Evolutionary conservation across 2,888 invertebrate genomes (phyloP), one percentile per base, ranked within the genome.

Genomic region (Alcis repandata): DNA sequence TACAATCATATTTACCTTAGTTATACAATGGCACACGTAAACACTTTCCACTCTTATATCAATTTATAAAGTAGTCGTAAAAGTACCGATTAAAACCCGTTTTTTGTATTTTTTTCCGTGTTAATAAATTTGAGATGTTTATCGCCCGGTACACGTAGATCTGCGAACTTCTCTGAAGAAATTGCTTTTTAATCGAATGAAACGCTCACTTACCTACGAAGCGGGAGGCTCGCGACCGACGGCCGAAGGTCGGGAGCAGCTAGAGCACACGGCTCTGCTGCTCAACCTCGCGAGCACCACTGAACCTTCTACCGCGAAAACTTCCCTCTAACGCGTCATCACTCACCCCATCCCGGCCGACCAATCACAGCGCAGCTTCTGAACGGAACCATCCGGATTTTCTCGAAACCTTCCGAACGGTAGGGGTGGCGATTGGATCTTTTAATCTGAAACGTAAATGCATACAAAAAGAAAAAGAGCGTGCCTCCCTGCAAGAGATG

Each of bases 381-480:
- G 59, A 63, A 72, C 89, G 89, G 86, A 83, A 77, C 80, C 73
- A 75, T 71, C 83, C 93, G 92, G 81, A 70, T 74, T 67, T 73
- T 69, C 71, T 82, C 93, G 93, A 86, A 73, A 66, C 70, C 72
- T 69, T 59, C 85, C 91, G 92, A 91, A 73, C 74, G 15, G 72
- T 74, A 76, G 82, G 89, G 89, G 90, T 89, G 91, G 85, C 85
- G 87, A 92, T 91, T 91, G 89, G 92, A 89, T 92, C 90, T 91
- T 91, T 91, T 93, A 93, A 93, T 92, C 91, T 91, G 88, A 88
- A 92, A 91, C 89, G 90, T 87, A 91, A 93, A 92, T 91, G 92
- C 92, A 92, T 86, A 87, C 83, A 91, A 90, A 91, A 92, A 89
- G 87, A 87, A 89, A 88, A 88, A 86, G 85, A 86, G 80, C 72